Evolutionary conservation across 2,797 vertebrate species (phyloP), one percentile per base, ranked within the genome.

Genomic region (Crenichthys baileyi): DNA sequence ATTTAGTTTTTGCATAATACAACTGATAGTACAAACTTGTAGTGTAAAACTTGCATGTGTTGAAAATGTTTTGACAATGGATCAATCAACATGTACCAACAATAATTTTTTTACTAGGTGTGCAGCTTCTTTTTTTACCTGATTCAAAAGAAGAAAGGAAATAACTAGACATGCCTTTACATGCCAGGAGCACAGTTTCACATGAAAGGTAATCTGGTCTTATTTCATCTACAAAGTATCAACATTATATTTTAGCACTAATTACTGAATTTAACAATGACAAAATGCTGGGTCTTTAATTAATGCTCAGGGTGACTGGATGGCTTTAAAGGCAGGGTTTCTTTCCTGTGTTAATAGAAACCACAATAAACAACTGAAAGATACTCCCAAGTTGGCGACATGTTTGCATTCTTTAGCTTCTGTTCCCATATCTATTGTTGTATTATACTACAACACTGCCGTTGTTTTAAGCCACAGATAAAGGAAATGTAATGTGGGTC

Each of bases 41-140:
- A 56, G 48, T 82, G 11, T 31, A 41, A 41, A 75, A 83, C 87
- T 83, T 70, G 50, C 48, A 72, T 76, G 83, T 88, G 91, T 79
- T 31, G 78, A 83, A 86, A 72, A 89, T 90, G 85, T 86, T 92
- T 94, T 96, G 95, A 95, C 92, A 92, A 83, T 79, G 85, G 94
- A 92, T 96, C 93, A 95, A 90, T 92, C 90, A 94, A 91, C 93
- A 92, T 93, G 95, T 95, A 93, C 83, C 83, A 94, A 95, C 90
- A 92, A 89, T 94, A 90, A 41, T 5, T 44, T 36, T 31, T 31
- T 12, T 56, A 36, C 92, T 96, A 94, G 88, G 94, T 86, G 94
- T 95, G 92, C 90, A 96, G 79, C 92, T 78, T 88, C 51, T 91
- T 76, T 85, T 29, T 93, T 94, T 90, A 90, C 92, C 90, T 88